Percentiles rank a stretch among this genome's conserved stretches.
Conservation (phyloP, 2,113 vertebrate genomes). For the Cyphomyrus discorhynchus region DNA sequence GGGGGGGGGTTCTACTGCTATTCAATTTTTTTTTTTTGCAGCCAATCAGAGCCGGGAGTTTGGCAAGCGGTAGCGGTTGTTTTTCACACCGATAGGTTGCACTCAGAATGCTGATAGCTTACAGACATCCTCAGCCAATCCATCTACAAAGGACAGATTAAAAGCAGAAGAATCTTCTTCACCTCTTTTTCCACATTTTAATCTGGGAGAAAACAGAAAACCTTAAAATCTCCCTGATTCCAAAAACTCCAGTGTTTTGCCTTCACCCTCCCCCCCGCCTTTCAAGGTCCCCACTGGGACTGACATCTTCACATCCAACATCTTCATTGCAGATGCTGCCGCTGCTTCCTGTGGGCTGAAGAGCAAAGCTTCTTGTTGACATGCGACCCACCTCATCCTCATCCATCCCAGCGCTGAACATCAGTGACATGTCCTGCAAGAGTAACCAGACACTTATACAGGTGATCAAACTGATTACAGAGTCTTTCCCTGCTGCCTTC, state of each 20-base stretch:
- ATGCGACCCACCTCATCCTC: conserved; percentile 38
- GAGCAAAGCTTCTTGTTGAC: conserved; percentile 73
- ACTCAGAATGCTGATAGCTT: conserved; percentile 37
- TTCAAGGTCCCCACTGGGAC: conserved; percentile 58
- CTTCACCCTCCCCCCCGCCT: conserved; percentile 65
- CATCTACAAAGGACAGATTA: conserved; percentile 58
- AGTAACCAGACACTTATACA: background rate
- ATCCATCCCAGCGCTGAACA: conserved; percentile 25
- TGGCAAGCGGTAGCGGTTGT: background rate
- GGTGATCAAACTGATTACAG: background rate
- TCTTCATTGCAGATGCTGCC: conserved; percentile 73
- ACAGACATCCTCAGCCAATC: conserved; percentile 49
- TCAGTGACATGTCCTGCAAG: conserved; percentile 24
- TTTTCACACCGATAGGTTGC: background rate
- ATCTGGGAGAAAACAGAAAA: conserved; percentile 68
- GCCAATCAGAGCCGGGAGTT: background rate
- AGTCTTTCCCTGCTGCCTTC: background rate
- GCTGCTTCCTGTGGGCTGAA: conserved; percentile 75
- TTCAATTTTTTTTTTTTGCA: background rate
- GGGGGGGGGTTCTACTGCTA: background rate
- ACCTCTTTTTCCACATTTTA: conserved; percentile 50
- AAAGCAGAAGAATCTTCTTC: conserved; percentile 46
- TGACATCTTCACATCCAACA: conserved; percentile 79
- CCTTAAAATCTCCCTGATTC: conserved; percentile 71
- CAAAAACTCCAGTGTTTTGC: conserved; percentile 64